These are phyloP conservation scores for Ctenodactylus gundi DNA, from an alignment of 2,113 vertebrate genomes.

Conservation along the genomic window DNA sequence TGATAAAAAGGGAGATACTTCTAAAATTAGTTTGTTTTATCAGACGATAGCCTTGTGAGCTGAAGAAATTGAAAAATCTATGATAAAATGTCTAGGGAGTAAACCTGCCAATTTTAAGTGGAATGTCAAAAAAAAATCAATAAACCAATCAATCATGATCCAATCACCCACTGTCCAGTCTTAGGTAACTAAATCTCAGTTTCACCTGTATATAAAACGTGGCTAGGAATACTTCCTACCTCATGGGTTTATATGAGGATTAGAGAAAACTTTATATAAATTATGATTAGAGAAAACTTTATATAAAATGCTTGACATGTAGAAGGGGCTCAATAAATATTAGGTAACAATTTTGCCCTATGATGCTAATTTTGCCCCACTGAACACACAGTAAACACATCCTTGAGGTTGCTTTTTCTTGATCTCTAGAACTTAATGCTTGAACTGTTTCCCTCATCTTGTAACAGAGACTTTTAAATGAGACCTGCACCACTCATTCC, in stretches of 20 bases:
- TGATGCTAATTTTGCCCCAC: not conserved
- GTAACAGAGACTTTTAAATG: not conserved
- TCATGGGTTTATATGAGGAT: slow-evolving; percentile 4
- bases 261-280: slow-evolving; percentile 34
- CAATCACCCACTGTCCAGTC: not conserved
- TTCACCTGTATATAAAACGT: not conserved
- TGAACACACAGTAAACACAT: slow-evolving; percentile 1
- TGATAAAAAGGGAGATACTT: too few species aligned
- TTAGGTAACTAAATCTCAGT: slow-evolving; percentile 2
- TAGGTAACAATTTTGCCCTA: not conserved
- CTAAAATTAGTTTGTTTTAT: too few species aligned
- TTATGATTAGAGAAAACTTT: too few species aligned
- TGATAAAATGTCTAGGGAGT: too few species aligned
- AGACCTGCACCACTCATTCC: not conserved
- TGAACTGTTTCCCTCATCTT: not conserved
- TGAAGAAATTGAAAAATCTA: too few species aligned
- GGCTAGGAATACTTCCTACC: not conserved
- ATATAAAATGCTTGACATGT: not conserved
- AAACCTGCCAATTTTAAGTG: not conserved
- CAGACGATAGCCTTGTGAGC: too few species aligned
- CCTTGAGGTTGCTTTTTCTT: slow-evolving; percentile 8
- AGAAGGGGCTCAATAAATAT: not conserved
- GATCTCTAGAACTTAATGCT: not conserved
- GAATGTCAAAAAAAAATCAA: not conserved
- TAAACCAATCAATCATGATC: not conserved